phyloP scores from a whole-genome alignment of 2,797 vertebrate genomes.

The Selene dorsalis region DNA sequence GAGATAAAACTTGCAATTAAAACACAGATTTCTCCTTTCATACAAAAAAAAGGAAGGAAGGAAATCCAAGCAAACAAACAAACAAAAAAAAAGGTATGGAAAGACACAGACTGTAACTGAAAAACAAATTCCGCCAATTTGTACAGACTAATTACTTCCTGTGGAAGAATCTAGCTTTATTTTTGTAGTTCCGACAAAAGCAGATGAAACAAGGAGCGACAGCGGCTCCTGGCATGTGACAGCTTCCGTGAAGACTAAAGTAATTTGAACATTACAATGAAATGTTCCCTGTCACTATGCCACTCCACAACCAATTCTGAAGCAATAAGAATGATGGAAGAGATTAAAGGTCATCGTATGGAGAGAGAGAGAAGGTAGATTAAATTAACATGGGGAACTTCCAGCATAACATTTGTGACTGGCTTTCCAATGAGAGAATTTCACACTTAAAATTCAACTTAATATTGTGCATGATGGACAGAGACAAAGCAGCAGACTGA shows the following conservation, averaged over 20 bases:
- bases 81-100: neutral
- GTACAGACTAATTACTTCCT: slow-evolving; percentile 14
- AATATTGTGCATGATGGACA: slow-evolving; percentile 29
- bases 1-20: no score
- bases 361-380: slow-evolving; percentile 38
- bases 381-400: slow-evolving; percentile 39
- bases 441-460: slow-evolving; percentile 43
- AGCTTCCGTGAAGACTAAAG: slow-evolving; percentile 16
- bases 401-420: slow-evolving; percentile 40
- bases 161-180: neutral
- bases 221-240: slow-evolving; percentile 12
- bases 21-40: no score
- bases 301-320: slow-evolving; percentile 27
- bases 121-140: neutral
- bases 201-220: slow-evolving; percentile 9
- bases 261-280: slow-evolving; percentile 33
- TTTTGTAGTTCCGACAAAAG: slow-evolving; percentile 4
- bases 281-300: slow-evolving; percentile 19
- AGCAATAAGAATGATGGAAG: slow-evolving; percentile 42
- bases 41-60: neutral
- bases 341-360: slow-evolving; percentile 44
- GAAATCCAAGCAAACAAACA: neutral
- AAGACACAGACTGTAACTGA: neutral
- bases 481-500: slow-evolving; percentile 24
- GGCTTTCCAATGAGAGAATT: slow-evolving; percentile 40